These are phyloP conservation scores for Drosophila sucinea DNA, from an alignment of 1,140 invertebrate genomes.

Conservation along the genomic window DNA sequence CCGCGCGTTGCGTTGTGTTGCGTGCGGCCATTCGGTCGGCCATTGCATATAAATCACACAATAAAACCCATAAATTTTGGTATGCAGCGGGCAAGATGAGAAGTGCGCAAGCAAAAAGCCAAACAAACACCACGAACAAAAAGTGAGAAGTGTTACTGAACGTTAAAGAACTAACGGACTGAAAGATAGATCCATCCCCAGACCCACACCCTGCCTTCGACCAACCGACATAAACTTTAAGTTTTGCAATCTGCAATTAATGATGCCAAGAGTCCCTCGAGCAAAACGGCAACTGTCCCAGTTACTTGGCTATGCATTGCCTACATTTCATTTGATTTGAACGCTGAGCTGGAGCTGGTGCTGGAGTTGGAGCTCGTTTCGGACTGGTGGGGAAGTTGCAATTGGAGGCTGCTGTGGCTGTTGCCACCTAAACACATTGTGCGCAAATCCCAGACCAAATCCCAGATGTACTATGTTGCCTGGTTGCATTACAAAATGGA, in stretches of 20 bases:
- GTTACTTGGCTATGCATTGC: constrained; percentile 46
- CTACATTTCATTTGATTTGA: constrained; percentile 55
- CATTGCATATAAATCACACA: constrained; percentile 78
- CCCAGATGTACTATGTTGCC: constrained; percentile 61
- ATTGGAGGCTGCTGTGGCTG: neutral
- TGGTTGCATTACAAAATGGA: constrained; percentile 34
- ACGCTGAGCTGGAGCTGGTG: constrained; percentile 37
- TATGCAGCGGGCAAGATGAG: constrained; percentile 64
- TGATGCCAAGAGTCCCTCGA: constrained; percentile 31
- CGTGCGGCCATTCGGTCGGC: constrained; percentile 45
- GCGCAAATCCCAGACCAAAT: constrained; percentile 72
- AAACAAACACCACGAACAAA: constrained; percentile 24
- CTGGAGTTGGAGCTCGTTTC: neutral
- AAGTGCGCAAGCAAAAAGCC: constrained; percentile 34
- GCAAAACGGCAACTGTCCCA: constrained; percentile 3
- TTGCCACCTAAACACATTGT: constrained; percentile 74
- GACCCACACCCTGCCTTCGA: no score
- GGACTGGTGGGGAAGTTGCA: neutral
- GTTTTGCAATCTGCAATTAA: constrained; percentile 48
- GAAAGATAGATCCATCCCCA: neutral
- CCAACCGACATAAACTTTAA: constrained; percentile 17
- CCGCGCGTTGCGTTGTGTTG: constrained; percentile 28
- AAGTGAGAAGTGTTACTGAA: constrained; percentile 6
- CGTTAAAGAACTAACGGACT: constrained; percentile 11
- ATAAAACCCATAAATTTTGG: constrained; percentile 79